Evolutionary conservation across 1,140 invertebrate species (phyloP).

Genomic region (Drosophila mojavensis): DNA sequence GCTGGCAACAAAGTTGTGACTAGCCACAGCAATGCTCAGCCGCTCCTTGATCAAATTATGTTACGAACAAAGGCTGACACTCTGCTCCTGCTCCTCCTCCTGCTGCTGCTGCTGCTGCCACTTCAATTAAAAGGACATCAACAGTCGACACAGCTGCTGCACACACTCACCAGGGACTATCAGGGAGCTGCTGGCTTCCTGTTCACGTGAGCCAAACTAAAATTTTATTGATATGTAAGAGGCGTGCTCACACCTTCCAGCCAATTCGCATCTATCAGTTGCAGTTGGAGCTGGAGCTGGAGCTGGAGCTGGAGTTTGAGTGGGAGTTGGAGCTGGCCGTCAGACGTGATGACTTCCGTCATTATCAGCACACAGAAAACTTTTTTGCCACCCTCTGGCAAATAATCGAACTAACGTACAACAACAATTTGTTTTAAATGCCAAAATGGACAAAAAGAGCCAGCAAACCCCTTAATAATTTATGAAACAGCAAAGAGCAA

Average conservation of each 20-base stretch:
- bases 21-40: slow-evolving; percentile 10
- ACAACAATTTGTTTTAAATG: slow-evolving; percentile 82
- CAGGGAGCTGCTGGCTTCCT: background rate
- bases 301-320: background rate
- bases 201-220: slow-evolving; percentile 52
- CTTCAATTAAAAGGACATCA: slow-evolving; percentile 84
- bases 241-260: slow-evolving; percentile 70
- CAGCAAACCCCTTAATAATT: slow-evolving; percentile 75
- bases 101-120: slow-evolving; percentile 20
- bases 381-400: slow-evolving; percentile 52
- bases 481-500: slow-evolving; percentile 67
- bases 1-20: slow-evolving; percentile 5
- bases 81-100: slow-evolving; percentile 6
- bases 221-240: slow-evolving; percentile 75
- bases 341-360: slow-evolving; percentile 70
- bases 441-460: slow-evolving; percentile 56
- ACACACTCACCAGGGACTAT: slow-evolving; percentile 8
- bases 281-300: background rate
- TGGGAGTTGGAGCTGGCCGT: slow-evolving; percentile 1
- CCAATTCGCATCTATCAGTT: slow-evolving; percentile 29
- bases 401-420: slow-evolving; percentile 77
- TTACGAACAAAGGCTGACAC: slow-evolving; percentile 5
- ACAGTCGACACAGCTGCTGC: slow-evolving; percentile 72
- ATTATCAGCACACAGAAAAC: slow-evolving; percentile 69
- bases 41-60: slow-evolving; percentile 39